Evolutionary conservation across 2,113 vertebrate genomes (phyloP), one percentile per base, ranked within the genome.

Genomic region (Thymallus thymallus): DNA sequence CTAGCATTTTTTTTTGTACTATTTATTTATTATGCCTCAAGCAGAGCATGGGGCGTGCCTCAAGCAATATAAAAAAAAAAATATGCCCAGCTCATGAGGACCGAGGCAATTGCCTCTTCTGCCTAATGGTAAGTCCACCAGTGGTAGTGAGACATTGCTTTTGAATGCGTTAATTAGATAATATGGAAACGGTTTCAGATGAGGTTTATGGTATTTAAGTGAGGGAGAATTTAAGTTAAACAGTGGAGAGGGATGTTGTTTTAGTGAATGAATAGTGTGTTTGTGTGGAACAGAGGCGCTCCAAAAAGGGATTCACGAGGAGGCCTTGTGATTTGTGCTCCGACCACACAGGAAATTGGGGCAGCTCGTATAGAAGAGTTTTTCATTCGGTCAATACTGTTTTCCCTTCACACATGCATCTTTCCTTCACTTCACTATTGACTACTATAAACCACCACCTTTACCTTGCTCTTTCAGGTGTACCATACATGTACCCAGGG

Each of bases 251-350:
- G 23, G 46, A 9, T 6, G 69, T 20, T 10, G 61, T 41, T 10
- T 0, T 3, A 32, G 65, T 29, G 63, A 0, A 77, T 81, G 86
- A 88, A 82, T 78, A 85, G 67, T 35, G 16, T 55, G 55, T 72
- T 84, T 81, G 84, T 48, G 45, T 10, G n/a, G 45, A 69, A 46
- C 41, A 14, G 45, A 30, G 22, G 10, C 6, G 22, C 22, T 12
- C 67, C 46, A 22, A 26, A 26, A 45, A 23, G 22, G 45, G 4
- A 51, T 24, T 26, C 67, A 51, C 45, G 41, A 69, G 67, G 22
- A 48, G n/a, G 3, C 45, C 67, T 48, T 48, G 45, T 69, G 67
- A 69, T 69, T 66, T 9, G 16, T 66, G 64, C 29, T 20, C 18
- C 29, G 29, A 66, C 64, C 30, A 66, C 63, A 20, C 64, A 66